Conservation (phyloP, 2,888 invertebrate genomes). For the Ctenicera cuprea region DNA sequence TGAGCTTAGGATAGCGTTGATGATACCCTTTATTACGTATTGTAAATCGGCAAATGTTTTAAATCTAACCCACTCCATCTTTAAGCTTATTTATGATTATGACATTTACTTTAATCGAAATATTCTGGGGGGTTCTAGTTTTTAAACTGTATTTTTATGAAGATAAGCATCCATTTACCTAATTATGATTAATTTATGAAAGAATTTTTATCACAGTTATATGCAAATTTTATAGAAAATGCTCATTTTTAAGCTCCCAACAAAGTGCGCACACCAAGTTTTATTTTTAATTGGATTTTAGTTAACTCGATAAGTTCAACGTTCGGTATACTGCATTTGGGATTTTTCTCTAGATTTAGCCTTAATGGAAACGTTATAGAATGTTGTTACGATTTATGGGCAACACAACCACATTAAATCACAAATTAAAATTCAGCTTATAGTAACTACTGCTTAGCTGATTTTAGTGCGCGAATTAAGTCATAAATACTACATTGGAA, state of each 20-base stretch:
- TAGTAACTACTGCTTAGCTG: neutral
- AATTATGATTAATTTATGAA: neutral
- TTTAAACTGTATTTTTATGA: too few relatives aligned
- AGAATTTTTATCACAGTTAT: conserved; percentile 1
- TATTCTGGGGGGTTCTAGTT: too few relatives aligned
- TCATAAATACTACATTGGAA: conserved; percentile 14
- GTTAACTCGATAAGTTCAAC: conserved; percentile 18
- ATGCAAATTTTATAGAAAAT: neutral
- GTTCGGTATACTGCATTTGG: neutral
- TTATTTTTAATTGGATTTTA: conserved; percentile 9
- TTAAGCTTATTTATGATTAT: too few relatives aligned
- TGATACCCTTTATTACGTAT: too few relatives aligned
- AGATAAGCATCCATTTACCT: neutral
- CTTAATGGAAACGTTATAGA: conserved; percentile 11
- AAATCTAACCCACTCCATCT: too few relatives aligned
- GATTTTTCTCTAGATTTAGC: conserved; percentile 2
- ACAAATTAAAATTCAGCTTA: neutral
- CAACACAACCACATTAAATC: conserved; percentile 20
- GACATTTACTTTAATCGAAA: too few relatives aligned
- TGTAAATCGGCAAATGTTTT: too few relatives aligned
- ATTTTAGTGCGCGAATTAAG: conserved; percentile 14
- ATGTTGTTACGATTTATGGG: conserved; percentile 25
- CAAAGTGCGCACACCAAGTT: neutral
- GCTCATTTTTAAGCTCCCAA: neutral
- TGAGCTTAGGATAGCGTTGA: too few relatives aligned